Percentiles rank a stretch among this genome's conserved stretches.
Conservation (phyloP, 2,113 vertebrate genomes). For the Mustela nigripes region DNA sequence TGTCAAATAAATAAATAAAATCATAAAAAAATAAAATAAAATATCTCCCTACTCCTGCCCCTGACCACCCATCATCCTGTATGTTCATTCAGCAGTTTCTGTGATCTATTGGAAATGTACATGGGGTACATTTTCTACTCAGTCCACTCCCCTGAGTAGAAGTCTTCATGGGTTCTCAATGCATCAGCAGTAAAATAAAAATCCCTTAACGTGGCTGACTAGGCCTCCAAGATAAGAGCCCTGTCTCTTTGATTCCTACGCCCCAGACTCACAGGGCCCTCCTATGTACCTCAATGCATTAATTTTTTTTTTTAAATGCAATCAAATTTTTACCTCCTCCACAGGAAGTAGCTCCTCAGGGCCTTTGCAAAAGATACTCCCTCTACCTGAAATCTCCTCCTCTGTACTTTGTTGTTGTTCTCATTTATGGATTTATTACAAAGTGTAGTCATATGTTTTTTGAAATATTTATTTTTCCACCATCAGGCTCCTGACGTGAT, state of each 20-base stretch:
- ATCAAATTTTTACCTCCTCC: not conserved
- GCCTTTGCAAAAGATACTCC: not conserved
- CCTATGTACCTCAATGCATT: not conserved
- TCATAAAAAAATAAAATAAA: too few species aligned
- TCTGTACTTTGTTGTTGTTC: not conserved
- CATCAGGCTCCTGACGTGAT: not conserved
- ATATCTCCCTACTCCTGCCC: not conserved
- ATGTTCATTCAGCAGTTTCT: not conserved
- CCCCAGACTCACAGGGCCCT: not conserved
- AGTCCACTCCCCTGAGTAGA: not conserved
- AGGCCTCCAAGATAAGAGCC: not conserved
- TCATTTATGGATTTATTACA: not conserved
- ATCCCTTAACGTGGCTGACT: not conserved
- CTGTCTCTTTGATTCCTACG: not conserved
- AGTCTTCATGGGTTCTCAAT: not conserved
- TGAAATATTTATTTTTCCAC: not conserved
- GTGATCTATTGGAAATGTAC: not conserved
- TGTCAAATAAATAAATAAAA: too few species aligned
- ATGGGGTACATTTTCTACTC: not conserved
- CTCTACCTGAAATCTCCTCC: not conserved
- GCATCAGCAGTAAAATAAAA: not conserved
- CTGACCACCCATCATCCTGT: not conserved
- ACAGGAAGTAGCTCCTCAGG: rapidly evolving
- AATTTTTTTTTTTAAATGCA: not conserved
- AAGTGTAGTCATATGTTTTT: not conserved